Percentiles rank a stretch among this genome's conserved stretches.
Conservation (phyloP, 2,797 vertebrate genomes). For the Esox lucius region DNA sequence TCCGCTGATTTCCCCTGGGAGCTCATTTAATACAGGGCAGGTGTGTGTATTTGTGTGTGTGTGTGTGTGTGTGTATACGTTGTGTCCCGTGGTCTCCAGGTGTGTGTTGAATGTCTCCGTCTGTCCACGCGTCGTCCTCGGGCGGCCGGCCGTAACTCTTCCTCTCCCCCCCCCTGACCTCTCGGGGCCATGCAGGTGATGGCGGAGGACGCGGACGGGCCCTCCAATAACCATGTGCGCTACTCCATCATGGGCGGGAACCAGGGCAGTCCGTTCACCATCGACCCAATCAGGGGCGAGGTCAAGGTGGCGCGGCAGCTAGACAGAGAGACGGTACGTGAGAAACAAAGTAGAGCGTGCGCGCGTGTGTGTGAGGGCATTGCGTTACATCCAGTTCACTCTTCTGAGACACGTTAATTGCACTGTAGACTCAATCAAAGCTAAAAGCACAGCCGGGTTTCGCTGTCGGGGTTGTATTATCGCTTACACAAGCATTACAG, state of each 20-base stretch:
- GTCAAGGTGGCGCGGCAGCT: constrained; percentile 90
- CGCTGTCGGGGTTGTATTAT: constrained; percentile 45
- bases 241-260: constrained; percentile 91
- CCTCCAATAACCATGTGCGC: constrained; percentile 82
- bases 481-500: constrained; percentile 45
- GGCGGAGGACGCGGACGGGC: constrained; percentile 93
- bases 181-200: constrained; percentile 76
- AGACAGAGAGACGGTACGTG: constrained; percentile 90
- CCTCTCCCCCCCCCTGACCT: neutral
- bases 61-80: constrained; percentile 1
- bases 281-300: constrained; percentile 87
- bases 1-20: constrained; percentile 58
- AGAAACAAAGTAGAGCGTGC: constrained; percentile 32
- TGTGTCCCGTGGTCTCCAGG: neutral
- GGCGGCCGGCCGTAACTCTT: neutral
- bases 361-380: constrained; percentile 1
- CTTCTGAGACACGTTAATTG: constrained; percentile 51
- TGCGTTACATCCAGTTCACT: constrained; percentile 32
- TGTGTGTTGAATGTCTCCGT: too few species aligned
- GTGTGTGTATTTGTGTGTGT: constrained; percentile 9
- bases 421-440: constrained; percentile 55
- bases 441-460: constrained; percentile 56
- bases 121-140: neutral
- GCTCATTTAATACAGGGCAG: constrained; percentile 34
- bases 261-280: constrained; percentile 90